A percentile compares a stretch with the other conserved stretches of the same genome.
Evolutionary conservation across 2,888 invertebrate genomes (phyloP).

Genomic region (Bedellia somnulentella): DNA sequence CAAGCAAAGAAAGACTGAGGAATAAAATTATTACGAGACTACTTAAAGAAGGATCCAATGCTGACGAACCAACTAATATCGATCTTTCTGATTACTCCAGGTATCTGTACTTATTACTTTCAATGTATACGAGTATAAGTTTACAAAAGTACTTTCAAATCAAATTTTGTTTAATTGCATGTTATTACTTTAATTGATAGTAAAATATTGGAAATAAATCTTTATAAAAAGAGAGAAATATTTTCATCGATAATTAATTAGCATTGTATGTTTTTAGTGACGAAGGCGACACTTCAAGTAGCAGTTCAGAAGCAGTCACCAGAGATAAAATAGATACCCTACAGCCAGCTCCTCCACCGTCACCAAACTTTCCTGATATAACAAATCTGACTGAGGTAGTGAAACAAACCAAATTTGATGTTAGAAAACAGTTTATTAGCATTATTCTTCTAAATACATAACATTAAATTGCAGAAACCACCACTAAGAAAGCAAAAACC

Average conservation of each 20-base stretch:
- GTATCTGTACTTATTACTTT: constrained; percentile 32
- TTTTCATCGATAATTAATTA: neutral
- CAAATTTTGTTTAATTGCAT: neutral
- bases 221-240: neutral
- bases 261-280: constrained; percentile 59
- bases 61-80: constrained; percentile 86
- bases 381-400: constrained; percentile 26
- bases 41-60: constrained; percentile 81
- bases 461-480: constrained; percentile 25
- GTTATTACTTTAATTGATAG: no score
- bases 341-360: constrained; percentile 68
- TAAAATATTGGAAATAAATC: no score
- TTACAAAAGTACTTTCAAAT: neutral
- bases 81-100: constrained; percentile 86
- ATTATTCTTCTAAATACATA: no score
- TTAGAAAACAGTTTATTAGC: no score
- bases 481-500: constrained; percentile 30
- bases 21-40: constrained; percentile 80
- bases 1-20: constrained; percentile 78
- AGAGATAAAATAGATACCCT: constrained; percentile 55
- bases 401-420: no score
- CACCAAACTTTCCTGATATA: constrained; percentile 64
- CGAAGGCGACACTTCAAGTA: constrained; percentile 76
- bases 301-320: constrained; percentile 66
- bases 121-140: neutral